Percentiles rank a stretch among this genome's conserved stretches.
phyloP scores from a whole-genome alignment of 2,113 vertebrate genomes.

The Thermophis baileyi region DNA sequence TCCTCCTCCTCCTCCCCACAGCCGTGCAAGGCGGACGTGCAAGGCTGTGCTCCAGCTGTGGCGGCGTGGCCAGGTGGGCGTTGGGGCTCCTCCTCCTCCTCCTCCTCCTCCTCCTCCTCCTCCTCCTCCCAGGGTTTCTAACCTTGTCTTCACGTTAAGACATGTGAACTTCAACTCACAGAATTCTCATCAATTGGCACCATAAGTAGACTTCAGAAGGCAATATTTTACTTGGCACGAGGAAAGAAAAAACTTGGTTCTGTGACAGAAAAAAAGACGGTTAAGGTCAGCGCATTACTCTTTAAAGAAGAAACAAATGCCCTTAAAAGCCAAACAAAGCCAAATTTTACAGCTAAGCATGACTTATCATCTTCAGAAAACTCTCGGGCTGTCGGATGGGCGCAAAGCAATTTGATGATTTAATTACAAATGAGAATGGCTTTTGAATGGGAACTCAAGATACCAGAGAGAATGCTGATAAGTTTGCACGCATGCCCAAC shows the following conservation, averaged over 20 bases:
- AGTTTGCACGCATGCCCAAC: slow-evolving; percentile 7
- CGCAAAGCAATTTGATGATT: slow-evolving; percentile 28
- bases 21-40: not conserved
- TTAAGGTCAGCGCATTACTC: not conserved
- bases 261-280: slow-evolving; percentile 27
- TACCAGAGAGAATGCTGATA: not conserved
- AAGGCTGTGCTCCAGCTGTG: not conserved
- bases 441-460: slow-evolving; percentile 29
- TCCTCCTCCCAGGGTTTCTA: not conserved
- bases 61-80: slow-evolving; percentile 1
- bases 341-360: not conserved
- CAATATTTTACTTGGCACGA: not conserved
- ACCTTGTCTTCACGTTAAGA: not conserved
- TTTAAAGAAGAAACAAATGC: not conserved
- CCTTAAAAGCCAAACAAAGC: not conserved
- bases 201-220: not conserved
- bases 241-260: not conserved
- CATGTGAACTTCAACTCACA: not conserved
- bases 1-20: not conserved
- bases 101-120: too few species aligned
- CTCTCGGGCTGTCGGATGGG: not conserved
- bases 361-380: slow-evolving; percentile 16
- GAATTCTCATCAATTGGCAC: not conserved
- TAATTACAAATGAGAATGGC: slow-evolving; percentile 26
- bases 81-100: not conserved